Evolutionary conservation across 2,797 vertebrate species (phyloP).

Genomic region (Morus bassanus): DNA sequence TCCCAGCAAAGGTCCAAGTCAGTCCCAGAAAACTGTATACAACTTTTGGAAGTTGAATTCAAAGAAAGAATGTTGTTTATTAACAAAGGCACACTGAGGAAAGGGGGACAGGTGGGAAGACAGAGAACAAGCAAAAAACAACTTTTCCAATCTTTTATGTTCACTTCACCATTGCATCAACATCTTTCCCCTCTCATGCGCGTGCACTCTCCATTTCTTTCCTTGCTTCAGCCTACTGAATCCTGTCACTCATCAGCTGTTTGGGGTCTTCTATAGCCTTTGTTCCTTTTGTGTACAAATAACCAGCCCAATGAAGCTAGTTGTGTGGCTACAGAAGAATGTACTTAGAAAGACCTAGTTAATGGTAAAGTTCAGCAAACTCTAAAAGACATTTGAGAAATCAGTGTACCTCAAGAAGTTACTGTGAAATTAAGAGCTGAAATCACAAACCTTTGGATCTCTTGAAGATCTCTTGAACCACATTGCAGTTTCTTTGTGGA

Average conservation of each 20-base stretch:
- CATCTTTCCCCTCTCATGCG: background rate
- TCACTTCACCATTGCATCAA: background rate
- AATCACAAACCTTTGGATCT: background rate
- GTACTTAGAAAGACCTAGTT: background rate
- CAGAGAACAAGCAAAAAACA: background rate
- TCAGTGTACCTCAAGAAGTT: background rate
- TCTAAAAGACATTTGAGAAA: background rate
- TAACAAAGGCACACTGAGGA: background rate
- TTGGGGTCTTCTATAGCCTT: background rate
- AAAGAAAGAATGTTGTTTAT: background rate
- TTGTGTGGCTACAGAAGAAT: background rate
- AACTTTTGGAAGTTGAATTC: background rate
- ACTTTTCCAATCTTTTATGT: background rate
- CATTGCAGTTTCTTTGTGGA: background rate
- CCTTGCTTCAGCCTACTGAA: background rate
- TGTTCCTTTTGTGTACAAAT: background rate
- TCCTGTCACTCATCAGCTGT: background rate
- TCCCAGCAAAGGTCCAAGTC: background rate
- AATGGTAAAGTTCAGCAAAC: background rate
- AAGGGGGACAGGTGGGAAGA: background rate
- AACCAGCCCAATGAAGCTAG: background rate
- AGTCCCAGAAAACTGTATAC: background rate
- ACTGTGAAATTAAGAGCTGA: background rate
- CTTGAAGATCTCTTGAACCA: background rate
- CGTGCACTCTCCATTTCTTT: accelerated